A percentile compares a stretch with the other conserved stretches of the same genome.
phyloP scores from a whole-genome alignment of 2,113 vertebrate genomes.

The Coracopsis vasa region DNA sequence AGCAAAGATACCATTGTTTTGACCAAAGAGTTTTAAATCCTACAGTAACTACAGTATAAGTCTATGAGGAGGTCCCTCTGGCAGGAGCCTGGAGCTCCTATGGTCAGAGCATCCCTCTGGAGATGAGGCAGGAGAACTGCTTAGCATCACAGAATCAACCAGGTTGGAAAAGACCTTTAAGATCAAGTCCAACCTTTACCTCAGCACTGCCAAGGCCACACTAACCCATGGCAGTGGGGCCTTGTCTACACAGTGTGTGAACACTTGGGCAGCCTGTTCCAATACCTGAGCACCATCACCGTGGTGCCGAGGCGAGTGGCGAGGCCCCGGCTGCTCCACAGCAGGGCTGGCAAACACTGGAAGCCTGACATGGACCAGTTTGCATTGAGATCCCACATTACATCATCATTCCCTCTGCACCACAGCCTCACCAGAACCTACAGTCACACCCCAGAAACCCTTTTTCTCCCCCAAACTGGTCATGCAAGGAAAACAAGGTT shows the following conservation, averaged over 20 bases:
- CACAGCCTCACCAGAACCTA: neutral
- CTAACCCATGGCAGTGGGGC: neutral
- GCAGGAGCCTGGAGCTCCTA: neutral
- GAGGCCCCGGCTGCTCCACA: neutral
- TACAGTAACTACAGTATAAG: neutral
- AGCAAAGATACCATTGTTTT: neutral
- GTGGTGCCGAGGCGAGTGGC: neutral
- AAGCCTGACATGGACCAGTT: neutral
- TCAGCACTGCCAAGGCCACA: neutral
- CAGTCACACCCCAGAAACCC: neutral
- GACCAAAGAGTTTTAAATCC: neutral
- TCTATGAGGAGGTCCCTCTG: neutral
- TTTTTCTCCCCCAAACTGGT: neutral
- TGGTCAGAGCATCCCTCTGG: neutral
- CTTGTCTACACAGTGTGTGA: neutral
- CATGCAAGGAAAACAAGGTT: neutral
- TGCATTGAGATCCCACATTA: neutral
- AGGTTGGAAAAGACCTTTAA: neutral
- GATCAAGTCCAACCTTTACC: neutral
- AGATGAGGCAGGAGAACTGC: neutral
- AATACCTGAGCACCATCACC: neutral
- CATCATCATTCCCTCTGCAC: neutral
- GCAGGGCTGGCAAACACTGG: neutral
- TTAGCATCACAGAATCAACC: neutral
- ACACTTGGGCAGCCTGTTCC: neutral